phyloP scores from a whole-genome alignment of 2,113 vertebrate genomes.

The Malurus elegans region DNA sequence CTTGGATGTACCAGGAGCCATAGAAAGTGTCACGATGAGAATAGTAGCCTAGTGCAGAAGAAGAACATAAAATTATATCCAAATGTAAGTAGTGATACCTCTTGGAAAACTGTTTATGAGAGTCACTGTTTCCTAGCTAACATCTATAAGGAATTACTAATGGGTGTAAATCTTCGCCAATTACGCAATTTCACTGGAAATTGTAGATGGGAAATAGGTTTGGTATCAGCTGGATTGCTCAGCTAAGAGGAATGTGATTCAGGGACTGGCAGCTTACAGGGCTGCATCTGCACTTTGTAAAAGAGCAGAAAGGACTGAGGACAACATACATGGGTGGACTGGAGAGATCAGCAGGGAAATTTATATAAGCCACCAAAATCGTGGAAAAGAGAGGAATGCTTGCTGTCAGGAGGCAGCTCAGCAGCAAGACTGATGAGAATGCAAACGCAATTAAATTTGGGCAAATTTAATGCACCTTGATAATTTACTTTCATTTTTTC shows the following conservation, averaged over 20 bases:
- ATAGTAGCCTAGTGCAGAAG: constrained; percentile 82
- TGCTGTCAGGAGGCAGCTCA: not conserved
- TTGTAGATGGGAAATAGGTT: not conserved
- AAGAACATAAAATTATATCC: not conserved
- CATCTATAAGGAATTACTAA: not conserved
- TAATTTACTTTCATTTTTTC: not conserved
- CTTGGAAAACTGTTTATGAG: not conserved
- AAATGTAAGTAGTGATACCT: not conserved
- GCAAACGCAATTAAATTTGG: not conserved
- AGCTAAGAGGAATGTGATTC: not conserved
- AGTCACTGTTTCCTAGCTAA: not conserved
- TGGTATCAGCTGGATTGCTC: not conserved
- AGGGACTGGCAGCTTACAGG: not conserved
- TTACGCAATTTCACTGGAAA: not conserved
- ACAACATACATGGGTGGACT: not conserved
- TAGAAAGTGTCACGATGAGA: constrained; percentile 88
- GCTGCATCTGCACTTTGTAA: not conserved
- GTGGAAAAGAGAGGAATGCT: not conserved
- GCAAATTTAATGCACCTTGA: not conserved
- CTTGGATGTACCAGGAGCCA: constrained; percentile 92
- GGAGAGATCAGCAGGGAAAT: not conserved
- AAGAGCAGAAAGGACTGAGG: not conserved
- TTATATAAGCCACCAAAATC: not conserved
- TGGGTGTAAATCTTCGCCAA: not conserved
- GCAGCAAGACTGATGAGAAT: not conserved